Evolutionary conservation across 2,113 vertebrate species (phyloP), one percentile per base, ranked within the genome.

Genomic region (Antigone vipio): DNA sequence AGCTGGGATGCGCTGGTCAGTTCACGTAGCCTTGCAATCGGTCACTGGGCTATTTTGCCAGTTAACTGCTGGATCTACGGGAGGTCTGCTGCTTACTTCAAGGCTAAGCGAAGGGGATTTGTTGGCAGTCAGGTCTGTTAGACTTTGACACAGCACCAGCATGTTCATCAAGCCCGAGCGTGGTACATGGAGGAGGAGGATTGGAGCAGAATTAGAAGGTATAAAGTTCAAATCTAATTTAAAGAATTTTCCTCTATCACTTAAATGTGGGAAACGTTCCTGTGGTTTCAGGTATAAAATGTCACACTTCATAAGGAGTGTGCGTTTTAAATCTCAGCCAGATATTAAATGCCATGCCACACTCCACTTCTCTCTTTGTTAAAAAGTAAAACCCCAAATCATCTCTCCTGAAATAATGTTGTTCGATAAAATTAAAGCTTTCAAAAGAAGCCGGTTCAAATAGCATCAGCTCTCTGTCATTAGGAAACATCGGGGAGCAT

Each of bases 311-410:
- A 88, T 47, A 88, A 96, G 88, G 95, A 85, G 85, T 4, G 50
- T 40, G 44, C 12, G 69, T 97, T 96, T 95, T 84, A 95, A 93
- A 96, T 95, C 94, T 95, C 96, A 97, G 93, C 66, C 83, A 93
- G 95, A 68, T 91, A 74, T 81, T 84, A 93, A 96, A 88, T 76
- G 44, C 83, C 32, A 91, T 89, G 94, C 89, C 3, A 52, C 73
- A 67, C 55, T 92, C 29, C 5, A 80, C 79, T 95, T 56, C 90
- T 77, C 85, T 91, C 89, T 95, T 96, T 85, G 73, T 92, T 94
- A 87, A 92, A 95, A 94, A 93, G 89, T 56, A 89, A 96, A 96
- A 86, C 76, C 82, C 87, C 79, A 91, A 88, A 94, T 92, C 71
- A 86, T 88, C 55, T 80, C 80, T 92, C 83, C 76, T 93, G 71